Evolutionary conservation across 2,888 invertebrate species (phyloP).

Genomic region (Eristalis arbustorum): DNA sequence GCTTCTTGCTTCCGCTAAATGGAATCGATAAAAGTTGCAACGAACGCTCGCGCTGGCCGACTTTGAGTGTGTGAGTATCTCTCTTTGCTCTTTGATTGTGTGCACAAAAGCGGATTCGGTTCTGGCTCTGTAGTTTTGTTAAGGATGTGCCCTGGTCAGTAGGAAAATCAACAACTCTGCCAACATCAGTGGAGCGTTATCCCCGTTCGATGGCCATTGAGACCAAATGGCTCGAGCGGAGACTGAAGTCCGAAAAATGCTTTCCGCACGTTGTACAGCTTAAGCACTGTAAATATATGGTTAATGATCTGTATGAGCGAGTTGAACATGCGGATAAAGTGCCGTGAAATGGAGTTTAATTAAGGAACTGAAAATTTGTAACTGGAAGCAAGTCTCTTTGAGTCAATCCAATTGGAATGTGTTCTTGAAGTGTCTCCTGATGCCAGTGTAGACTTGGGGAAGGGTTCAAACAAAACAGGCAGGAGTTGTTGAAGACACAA

Average conservation of each 20-base stretch:
- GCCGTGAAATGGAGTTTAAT: constrained; percentile 39
- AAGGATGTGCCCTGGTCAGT: constrained; percentile 18
- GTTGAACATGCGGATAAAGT: background rate
- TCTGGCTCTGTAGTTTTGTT: constrained; percentile 14
- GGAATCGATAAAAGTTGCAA: constrained; percentile 58
- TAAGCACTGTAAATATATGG: constrained; percentile 38
- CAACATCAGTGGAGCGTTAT: constrained; percentile 34
- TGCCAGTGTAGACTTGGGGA: too few species aligned
- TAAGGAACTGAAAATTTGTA: constrained; percentile 29
- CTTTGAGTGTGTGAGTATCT: background rate
- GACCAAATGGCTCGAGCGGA: constrained; percentile 17
- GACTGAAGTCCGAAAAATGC: constrained; percentile 36
- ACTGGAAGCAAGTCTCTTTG: background rate
- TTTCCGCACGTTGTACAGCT: constrained; percentile 40
- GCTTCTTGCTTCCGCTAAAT: constrained; percentile 55
- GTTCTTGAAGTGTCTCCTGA: too few species aligned
- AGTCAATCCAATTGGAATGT: background rate
- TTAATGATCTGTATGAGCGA: constrained; percentile 39
- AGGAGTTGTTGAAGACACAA: constrained; percentile 42
- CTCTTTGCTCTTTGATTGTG: background rate
- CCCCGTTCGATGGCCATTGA: constrained; percentile 35
- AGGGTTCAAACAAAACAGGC: background rate
- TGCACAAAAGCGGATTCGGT: constrained; percentile 10
- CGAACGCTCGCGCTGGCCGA: background rate
- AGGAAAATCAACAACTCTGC: background rate